These are phyloP conservation scores for Hippopotamyrus pictus DNA, from an alignment of 2,797 vertebrate species.

Conservation along the genomic window DNA sequence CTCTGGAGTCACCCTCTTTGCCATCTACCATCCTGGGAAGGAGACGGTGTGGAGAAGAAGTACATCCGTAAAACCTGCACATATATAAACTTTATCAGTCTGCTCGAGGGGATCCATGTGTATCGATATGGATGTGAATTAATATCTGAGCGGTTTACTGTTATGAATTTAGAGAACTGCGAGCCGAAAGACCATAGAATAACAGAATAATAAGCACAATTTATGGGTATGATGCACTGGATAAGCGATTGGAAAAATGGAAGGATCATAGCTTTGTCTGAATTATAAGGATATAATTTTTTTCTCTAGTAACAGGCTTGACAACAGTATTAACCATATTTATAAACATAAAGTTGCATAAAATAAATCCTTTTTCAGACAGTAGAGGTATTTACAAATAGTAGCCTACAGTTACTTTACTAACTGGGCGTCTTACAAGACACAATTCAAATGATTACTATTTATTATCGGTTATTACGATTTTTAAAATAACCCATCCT, in stretches of 20 bases:
- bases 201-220: background rate
- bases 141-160: background rate
- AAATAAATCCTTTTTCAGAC: background rate
- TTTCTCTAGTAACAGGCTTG: background rate
- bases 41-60: background rate
- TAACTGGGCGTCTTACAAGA: background rate
- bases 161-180: background rate
- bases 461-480: background rate
- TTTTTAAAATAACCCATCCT: background rate
- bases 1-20: conserved; percentile 90
- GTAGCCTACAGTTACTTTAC: background rate
- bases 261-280: background rate
- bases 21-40: conserved; percentile 74
- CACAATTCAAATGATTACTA: background rate
- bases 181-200: background rate
- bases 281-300: background rate
- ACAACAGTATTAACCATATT: background rate
- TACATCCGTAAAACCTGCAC: background rate
- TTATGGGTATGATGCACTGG: background rate
- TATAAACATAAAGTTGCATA: background rate
- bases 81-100: background rate
- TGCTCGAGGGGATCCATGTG: background rate
- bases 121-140: background rate
- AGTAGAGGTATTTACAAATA: background rate
- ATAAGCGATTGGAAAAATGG: background rate